Evolutionary conservation across 2,888 invertebrate genomes (phyloP).

Genomic region (Aethes cnicana): DNA sequence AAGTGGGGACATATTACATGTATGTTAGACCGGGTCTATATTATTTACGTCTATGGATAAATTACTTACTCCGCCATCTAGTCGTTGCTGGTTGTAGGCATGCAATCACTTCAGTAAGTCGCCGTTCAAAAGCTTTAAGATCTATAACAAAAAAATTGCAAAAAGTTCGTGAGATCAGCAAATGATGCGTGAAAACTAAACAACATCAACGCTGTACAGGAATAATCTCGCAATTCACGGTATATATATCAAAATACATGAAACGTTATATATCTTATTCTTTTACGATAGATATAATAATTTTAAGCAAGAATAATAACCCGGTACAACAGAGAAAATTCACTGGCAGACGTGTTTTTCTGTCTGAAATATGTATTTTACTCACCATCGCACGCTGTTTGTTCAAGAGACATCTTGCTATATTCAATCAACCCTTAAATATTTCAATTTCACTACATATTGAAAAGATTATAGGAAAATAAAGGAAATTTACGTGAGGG

Average conservation of each 20-base stretch:
- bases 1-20: too few relatives aligned
- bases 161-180: too few relatives aligned
- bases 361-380: constrained; percentile 3
- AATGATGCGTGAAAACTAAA: too few relatives aligned
- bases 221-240: too few relatives aligned
- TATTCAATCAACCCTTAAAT: constrained; percentile 20
- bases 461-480: constrained; percentile 13
- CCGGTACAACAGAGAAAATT: neutral
- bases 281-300: too few relatives aligned
- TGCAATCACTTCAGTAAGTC: constrained; percentile 97
- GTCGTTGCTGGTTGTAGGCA: constrained; percentile 96
- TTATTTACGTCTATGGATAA: too few relatives aligned
- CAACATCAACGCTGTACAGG: too few relatives aligned
- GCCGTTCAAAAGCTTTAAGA: constrained; percentile 98
- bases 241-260: too few relatives aligned
- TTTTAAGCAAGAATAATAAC: too few relatives aligned
- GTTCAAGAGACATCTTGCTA: constrained; percentile 89
- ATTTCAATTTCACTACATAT: constrained; percentile 27
- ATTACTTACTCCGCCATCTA: constrained; percentile 97
- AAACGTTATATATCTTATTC: too few relatives aligned
- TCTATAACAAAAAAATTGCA: constrained; percentile 81
- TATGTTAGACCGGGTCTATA: too few relatives aligned
- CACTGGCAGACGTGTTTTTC: neutral
- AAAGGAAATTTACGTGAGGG: constrained; percentile 2
- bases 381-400: constrained; percentile 95